A percentile compares a stretch with the other conserved stretches of the same genome.
These are phyloP conservation scores for Phocides pigmalion DNA, from an alignment of 1,140 invertebrate species.

Conservation along the genomic window DNA sequence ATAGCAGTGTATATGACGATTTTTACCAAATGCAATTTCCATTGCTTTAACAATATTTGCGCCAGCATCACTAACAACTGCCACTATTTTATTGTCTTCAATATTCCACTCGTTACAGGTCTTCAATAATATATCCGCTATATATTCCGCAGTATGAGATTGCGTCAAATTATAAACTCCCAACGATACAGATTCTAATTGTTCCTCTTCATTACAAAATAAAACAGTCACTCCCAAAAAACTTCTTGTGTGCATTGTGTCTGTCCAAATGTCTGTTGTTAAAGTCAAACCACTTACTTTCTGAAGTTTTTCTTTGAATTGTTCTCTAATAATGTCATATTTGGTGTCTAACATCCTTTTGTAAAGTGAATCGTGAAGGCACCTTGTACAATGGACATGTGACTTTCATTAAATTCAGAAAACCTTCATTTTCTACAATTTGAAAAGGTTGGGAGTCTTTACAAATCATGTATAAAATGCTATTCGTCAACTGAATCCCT, in stretches of 20 bases:
- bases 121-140: constrained; percentile 42
- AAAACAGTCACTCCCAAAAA: constrained; percentile 14
- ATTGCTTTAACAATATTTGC: constrained; percentile 65
- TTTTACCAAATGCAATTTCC: constrained; percentile 53
- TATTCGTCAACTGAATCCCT: too few species aligned
- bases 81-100: constrained; percentile 51
- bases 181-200: too few species aligned
- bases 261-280: constrained; percentile 44
- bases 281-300: constrained; percentile 37
- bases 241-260: constrained; percentile 40
- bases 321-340: constrained; percentile 37
- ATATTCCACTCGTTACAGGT: constrained; percentile 55
- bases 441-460: constrained; percentile 26
- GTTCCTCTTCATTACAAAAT: too few species aligned
- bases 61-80: constrained; percentile 60
- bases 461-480: too few species aligned
- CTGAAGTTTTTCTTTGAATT: constrained; percentile 42
- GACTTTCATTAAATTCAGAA: constrained; percentile 43
- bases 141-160: constrained; percentile 54
- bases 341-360: constrained; percentile 40
- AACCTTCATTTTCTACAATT: constrained; percentile 42
- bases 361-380: constrained; percentile 38
- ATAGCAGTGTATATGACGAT: constrained; percentile 59
- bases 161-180: constrained; percentile 32
- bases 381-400: constrained; percentile 36